Evolutionary conservation across 2,888 invertebrate species (phyloP).

Genomic region (Drosophila monieri): DNA sequence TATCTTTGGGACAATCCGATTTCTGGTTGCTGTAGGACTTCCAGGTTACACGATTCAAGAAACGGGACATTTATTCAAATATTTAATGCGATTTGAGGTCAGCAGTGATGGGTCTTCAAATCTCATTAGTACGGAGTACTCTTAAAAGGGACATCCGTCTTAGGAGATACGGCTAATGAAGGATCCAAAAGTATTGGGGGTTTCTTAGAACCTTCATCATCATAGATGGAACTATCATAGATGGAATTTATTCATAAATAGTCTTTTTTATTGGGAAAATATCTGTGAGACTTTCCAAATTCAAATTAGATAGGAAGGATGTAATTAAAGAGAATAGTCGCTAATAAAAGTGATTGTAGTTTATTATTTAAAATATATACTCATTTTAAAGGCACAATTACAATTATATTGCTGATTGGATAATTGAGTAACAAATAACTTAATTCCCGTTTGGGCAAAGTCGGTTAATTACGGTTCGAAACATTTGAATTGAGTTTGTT

Average conservation of each 20-base stretch:
- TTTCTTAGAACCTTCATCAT: not conserved
- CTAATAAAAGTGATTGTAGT: not conserved
- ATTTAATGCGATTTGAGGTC: slow-evolving; percentile 34
- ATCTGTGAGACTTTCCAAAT: not conserved
- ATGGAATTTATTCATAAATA: not conserved
- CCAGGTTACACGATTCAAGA: slow-evolving; percentile 25
- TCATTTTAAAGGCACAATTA: not conserved
- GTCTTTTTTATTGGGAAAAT: not conserved
- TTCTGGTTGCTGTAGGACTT: slow-evolving; percentile 21
- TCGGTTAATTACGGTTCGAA: slow-evolving; percentile 11
- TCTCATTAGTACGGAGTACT: slow-evolving; percentile 19
- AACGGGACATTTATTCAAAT: slow-evolving; percentile 26
- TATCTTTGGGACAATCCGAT: slow-evolving; percentile 32
- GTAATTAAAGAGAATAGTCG: not conserved
- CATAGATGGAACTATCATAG: not conserved
- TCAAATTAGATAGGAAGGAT: not conserved
- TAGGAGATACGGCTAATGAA: slow-evolving; percentile 9
- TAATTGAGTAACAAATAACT: slow-evolving; percentile 6
- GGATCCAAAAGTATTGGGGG: not conserved
- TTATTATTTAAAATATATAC: not conserved
- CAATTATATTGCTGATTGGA: not conserved
- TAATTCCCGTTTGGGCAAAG: slow-evolving; percentile 7
- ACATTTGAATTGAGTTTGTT: slow-evolving; percentile 25
- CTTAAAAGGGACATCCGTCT: slow-evolving; percentile 20
- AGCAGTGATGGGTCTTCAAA: slow-evolving; percentile 27